phyloP scores from a whole-genome alignment of 2,888 invertebrate species.

The Aspidiotus destructor region DNA sequence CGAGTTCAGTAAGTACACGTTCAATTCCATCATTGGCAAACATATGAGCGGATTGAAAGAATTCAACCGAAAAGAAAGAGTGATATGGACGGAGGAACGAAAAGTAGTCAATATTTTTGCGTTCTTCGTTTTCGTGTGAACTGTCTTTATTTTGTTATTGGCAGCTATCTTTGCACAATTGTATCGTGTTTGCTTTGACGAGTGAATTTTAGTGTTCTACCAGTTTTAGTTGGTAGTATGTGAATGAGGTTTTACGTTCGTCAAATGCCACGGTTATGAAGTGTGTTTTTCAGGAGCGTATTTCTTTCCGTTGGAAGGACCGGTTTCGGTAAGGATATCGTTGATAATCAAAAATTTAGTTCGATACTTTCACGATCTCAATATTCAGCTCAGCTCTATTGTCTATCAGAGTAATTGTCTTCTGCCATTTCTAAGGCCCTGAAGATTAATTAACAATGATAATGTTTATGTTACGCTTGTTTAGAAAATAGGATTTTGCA shows the following conservation, averaged over 20 bases:
- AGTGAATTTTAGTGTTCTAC: not conserved
- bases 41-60: too few species aligned
- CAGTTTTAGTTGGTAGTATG: not conserved
- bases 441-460: too few species aligned
- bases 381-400: too few species aligned
- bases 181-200: not conserved
- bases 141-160: not conserved
- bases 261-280: not conserved
- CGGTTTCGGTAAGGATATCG: slow-evolving; percentile 4
- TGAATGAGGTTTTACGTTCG: not conserved
- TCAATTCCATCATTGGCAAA: too few species aligned
- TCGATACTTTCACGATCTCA: too few species aligned
- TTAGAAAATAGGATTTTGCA: too few species aligned
- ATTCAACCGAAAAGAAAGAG: slow-evolving; percentile 50
- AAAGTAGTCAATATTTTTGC: slow-evolving; percentile 42
- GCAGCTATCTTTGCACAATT: not conserved
- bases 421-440: too few species aligned
- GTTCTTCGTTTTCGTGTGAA: not conserved
- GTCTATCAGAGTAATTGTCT: too few species aligned
- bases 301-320: slow-evolving; percentile 21
- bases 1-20: too few species aligned
- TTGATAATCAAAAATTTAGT: not conserved
- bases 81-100: slow-evolving; percentile 76
- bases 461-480: too few species aligned
- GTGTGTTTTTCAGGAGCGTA: not conserved